Percentiles rank a stretch among this genome's conserved stretches.
These are phyloP conservation scores for Cataglyphis altisquamis DNA, from an alignment of 2,888 invertebrate genomes.

Conservation along the genomic window DNA sequence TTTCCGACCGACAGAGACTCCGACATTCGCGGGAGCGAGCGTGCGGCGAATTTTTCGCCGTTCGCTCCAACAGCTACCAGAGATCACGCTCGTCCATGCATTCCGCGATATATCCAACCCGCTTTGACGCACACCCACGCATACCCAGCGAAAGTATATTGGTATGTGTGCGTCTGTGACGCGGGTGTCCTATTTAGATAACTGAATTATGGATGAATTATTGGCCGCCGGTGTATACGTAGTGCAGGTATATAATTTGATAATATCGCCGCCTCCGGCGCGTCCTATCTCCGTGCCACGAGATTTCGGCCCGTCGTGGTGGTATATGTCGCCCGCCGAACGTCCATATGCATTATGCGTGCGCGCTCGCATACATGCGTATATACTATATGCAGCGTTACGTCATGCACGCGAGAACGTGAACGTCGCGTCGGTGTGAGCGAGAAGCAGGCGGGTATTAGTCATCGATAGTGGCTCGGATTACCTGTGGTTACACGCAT, in stretches of 20 bases:
- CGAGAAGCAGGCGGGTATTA: slow-evolving; percentile 53
- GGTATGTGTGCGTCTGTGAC: slow-evolving; percentile 2
- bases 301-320: slow-evolving; percentile 54
- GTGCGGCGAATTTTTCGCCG: slow-evolving; percentile 34
- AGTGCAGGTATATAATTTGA: slow-evolving; percentile 81
- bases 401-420: slow-evolving; percentile 2
- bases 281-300: slow-evolving; percentile 67
- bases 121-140: slow-evolving; percentile 14
- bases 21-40: slow-evolving; percentile 17
- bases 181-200: slow-evolving; percentile 80
- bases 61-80: slow-evolving; percentile 34
- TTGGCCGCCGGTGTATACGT: slow-evolving; percentile 80
- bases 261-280: slow-evolving; percentile 79
- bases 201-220: slow-evolving; percentile 84
- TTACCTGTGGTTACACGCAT: slow-evolving; percentile 83
- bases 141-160: slow-evolving; percentile 24
- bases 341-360: slow-evolving; percentile 61
- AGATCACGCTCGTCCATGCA: slow-evolving; percentile 14
- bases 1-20: background rate
- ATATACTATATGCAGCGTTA: background rate
- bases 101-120: background rate
- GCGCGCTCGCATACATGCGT: slow-evolving; percentile 27
- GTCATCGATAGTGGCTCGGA: slow-evolving; percentile 75
- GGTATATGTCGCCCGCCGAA: slow-evolving; percentile 54
- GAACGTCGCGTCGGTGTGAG: slow-evolving; percentile 38